Evolutionary conservation across 2,888 invertebrate species (phyloP).

Genomic region (Conchocele bisecta): DNA sequence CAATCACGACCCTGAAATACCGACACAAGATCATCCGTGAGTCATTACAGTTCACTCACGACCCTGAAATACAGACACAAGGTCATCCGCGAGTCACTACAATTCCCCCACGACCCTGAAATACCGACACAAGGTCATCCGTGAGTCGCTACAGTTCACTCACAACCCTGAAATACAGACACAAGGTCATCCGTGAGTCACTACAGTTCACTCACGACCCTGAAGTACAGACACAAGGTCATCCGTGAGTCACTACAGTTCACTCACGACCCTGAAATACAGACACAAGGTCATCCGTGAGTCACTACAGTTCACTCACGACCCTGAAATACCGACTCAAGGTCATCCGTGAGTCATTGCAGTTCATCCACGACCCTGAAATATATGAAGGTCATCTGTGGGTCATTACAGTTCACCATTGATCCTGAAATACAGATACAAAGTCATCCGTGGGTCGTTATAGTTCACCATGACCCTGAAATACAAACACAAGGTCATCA

Average conservation of each 20-base stretch:
- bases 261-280: conserved; percentile 81
- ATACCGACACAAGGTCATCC: too few species aligned
- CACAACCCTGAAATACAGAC: too few species aligned
- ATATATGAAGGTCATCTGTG: too few species aligned
- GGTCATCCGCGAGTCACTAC: too few species aligned
- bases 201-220: conserved; percentile 82
- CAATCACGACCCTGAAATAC: conserved; percentile 81
- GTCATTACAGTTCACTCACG: conserved; percentile 82
- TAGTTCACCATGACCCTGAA: too few species aligned
- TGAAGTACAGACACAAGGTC: conserved; percentile 73
- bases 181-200: conserved; percentile 77
- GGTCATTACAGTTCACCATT: too few species aligned
- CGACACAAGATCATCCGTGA: conserved; percentile 75
- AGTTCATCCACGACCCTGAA: conserved; percentile 81
- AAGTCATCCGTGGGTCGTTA: too few species aligned
- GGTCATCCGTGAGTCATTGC: conserved; percentile 80
- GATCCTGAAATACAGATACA: too few species aligned
- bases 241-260: conserved; percentile 81
- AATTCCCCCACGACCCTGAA: too few species aligned
- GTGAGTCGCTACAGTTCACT: too few species aligned
- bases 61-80: too few species aligned
- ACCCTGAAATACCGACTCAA: conserved; percentile 78
- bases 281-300: conserved; percentile 75
- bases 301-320: conserved; percentile 82
- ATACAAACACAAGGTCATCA: conserved; percentile 73